Conservation (phyloP, 64 coral and sea anemone species). For the Catalaphyllia jardinei region DNA sequence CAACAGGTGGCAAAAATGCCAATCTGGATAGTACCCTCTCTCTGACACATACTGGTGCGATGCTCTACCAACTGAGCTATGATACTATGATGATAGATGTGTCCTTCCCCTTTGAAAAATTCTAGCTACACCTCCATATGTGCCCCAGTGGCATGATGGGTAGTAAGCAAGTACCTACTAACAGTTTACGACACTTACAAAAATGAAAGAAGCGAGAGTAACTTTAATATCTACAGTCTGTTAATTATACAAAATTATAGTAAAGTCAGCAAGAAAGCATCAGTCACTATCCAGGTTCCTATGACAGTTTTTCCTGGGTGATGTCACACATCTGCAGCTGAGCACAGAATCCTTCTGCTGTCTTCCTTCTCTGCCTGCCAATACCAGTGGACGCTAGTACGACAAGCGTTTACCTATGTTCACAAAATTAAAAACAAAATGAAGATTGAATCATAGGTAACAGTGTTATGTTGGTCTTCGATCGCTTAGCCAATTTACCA, state of each 20-base stretch:
- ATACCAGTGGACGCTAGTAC: background rate
- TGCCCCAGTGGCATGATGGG: background rate
- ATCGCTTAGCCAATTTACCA: too few relatives aligned
- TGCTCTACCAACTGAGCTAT: too few relatives aligned
- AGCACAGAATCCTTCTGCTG: constrained; percentile 13
- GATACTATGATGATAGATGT: too few relatives aligned
- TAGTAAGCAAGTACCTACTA: too few relatives aligned
- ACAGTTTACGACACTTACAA: background rate
- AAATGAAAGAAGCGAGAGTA: background rate
- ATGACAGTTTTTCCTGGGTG: constrained; percentile 52
- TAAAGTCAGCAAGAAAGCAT: constrained; percentile 22
- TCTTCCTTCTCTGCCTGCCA: constrained; percentile 46
- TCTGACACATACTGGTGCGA: too few relatives aligned
- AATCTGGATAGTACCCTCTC: too few relatives aligned
- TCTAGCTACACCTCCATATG: too few relatives aligned
- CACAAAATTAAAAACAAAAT: background rate
- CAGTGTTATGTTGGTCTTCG: too few relatives aligned
- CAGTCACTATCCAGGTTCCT: constrained; percentile 62
- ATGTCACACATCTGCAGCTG: constrained; percentile 32
- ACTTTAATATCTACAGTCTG: constrained; percentile 41
- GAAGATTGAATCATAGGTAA: too few relatives aligned
- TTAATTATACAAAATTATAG: background rate
- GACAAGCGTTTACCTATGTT: constrained; percentile 68
- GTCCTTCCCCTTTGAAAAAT: too few relatives aligned
- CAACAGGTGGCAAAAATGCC: too few relatives aligned